Conservation (phyloP, 2,888 invertebrate species). For the Cordilura impudica region DNA sequence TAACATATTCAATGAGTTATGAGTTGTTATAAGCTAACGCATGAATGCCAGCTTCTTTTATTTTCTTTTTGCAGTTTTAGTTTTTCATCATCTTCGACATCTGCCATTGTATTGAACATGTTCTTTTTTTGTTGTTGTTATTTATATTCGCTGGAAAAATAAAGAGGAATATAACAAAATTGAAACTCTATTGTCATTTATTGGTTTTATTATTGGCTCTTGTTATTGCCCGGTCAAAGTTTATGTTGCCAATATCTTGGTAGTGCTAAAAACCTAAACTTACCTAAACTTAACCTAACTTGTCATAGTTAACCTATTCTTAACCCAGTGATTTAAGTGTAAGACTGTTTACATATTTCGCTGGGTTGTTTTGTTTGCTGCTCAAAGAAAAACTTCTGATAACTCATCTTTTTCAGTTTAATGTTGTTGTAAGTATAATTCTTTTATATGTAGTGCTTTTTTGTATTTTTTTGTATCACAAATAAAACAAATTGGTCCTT, state of each 20-base stretch:
- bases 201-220: conserved; percentile 37
- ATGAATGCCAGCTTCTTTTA: conserved; percentile 50
- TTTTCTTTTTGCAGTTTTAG: not conserved
- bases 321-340: too few species aligned
- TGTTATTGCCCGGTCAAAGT: not conserved
- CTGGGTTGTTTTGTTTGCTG: conserved; percentile 27
- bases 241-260: too few species aligned
- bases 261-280: too few species aligned
- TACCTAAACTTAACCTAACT: too few species aligned
- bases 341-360: too few species aligned
- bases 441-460: not conserved
- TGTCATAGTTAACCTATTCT: too few species aligned
- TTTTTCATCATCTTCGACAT: not conserved
- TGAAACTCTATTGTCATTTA: conserved; percentile 45
- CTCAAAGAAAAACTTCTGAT: conserved; percentile 3
- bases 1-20: conserved; percentile 63
- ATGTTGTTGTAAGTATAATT: not conserved
- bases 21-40: conserved; percentile 60
- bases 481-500: conserved; percentile 20
- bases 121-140: not conserved
- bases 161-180: conserved; percentile 29
- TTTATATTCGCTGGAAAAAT: not conserved
- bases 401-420: not conserved
- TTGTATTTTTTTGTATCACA: conserved; percentile 6
- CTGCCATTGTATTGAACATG: conserved; percentile 41